Conservation (phyloP, 2,797 vertebrate species). For the Parambassis ranga region DNA sequence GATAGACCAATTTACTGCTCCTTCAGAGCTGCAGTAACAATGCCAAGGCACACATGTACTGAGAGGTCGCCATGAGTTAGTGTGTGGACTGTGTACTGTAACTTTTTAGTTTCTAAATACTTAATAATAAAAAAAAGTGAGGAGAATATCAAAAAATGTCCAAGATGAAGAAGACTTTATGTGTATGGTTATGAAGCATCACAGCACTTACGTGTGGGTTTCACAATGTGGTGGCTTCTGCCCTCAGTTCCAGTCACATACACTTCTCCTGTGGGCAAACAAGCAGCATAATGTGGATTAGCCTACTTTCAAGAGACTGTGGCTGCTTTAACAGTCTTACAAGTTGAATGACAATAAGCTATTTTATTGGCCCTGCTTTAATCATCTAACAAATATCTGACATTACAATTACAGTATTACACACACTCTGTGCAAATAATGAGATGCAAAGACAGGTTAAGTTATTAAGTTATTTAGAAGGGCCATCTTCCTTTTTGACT, state of each 20-base stretch:
- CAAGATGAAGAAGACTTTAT: not conserved
- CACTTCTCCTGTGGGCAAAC: slow-evolving; percentile 54
- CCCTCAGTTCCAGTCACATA: slow-evolving; percentile 21
- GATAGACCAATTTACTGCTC: slow-evolving; percentile 60
- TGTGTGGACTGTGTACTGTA: not conserved
- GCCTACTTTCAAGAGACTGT: slow-evolving; percentile 30
- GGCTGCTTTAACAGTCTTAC: slow-evolving; percentile 39
- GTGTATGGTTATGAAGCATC: not conserved
- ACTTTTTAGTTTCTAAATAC: slow-evolving; percentile 1
- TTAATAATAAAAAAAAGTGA: not conserved
- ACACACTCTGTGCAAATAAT: no score
- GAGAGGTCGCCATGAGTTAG: slow-evolving; percentile 16
- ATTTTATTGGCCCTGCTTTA: slow-evolving; percentile 21
- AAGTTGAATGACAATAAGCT: slow-evolving; percentile 35
- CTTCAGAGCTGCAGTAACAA: slow-evolving; percentile 44
- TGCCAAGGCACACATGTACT: slow-evolving; percentile 15
- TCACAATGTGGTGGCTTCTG: slow-evolving; percentile 41
- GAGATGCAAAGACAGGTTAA: no score
- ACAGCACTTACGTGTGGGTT: slow-evolving; percentile 39
- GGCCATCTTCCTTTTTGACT: no score
- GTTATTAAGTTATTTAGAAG: no score
- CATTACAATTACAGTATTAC: slow-evolving; percentile 40
- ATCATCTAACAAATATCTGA: slow-evolving; percentile 35
- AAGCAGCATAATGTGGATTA: slow-evolving; percentile 39
- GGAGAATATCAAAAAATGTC: not conserved